Base-by-base conservation (phyloP, 2,797 vertebrate genomes). In the Gymnoscopelus braueri region DNA sequence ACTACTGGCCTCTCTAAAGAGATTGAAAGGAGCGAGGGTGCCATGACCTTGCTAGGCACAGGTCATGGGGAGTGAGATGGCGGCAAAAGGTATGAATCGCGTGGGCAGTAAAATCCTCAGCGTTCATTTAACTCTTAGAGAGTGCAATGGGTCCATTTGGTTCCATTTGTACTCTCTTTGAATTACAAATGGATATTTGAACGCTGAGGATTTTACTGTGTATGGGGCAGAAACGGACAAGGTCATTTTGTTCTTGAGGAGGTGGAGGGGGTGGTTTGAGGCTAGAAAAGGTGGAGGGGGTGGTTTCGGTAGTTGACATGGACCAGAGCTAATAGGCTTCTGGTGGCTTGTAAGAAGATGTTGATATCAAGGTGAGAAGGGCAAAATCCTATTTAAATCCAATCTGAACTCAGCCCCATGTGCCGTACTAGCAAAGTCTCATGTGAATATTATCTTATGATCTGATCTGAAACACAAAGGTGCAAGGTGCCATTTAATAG, bases 341-440 rank as follows among this genome's bases (percentile, higher is more conserved):
- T 51, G 59, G 24, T 74, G 62, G 77, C 72, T 86, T 83, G 84
- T 85, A 70, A 50, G 55, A 71, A 80, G 54, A 83, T 44, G 52
- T 63, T 67, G 72, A 79, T 78, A 68, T 70, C 73, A 84, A 86
- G 85, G 85, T 85, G 82, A 90, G 67, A 80, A 49, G 69, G 84
- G 71, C 70, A 78, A 83, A 73, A 60, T 78, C 60, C 60, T 53
- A 84, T 87, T 89, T 86, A 81, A 85, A 86, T 86, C 66, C 71
- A 82, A 79, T 87, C 72, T 87, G 68, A 84, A 84, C 80, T 73
- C 71, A 76, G 73, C 79, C 48, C 60, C 39, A 14, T 78, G 70
- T 76, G 81, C 63, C 65, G 76, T 69, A 71, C 32, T 35, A 35
- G 71, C 71, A 72, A 65, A 75, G 53, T 19, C 35, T 72, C 67